Conservation (phyloP, 2,888 invertebrate genomes). For the Empis livida region DNA sequence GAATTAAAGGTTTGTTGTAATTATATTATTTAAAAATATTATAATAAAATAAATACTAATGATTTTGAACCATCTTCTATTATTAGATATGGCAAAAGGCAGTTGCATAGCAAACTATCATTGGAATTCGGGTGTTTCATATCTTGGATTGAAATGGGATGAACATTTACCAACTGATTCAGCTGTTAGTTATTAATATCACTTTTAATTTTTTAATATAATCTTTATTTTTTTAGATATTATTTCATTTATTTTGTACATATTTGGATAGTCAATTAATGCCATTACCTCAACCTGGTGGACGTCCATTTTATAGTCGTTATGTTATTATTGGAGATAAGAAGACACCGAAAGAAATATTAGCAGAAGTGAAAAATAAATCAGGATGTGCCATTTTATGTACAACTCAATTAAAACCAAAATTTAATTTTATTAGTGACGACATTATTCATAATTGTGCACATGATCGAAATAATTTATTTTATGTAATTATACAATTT, state of each 20-base stretch:
- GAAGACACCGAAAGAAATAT: conserved; percentile 29
- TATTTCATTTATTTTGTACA: conserved; percentile 72
- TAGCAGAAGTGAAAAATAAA: conserved; percentile 31
- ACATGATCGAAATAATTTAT: conserved; percentile 76
- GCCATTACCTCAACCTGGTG: conserved; percentile 51
- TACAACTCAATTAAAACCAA: conserved; percentile 30
- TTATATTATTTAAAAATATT: not conserved
- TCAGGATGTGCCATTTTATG: conserved; percentile 34
- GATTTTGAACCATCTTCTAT: too few relatives aligned
- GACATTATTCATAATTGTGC: conserved; percentile 54
- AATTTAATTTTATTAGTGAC: conserved; percentile 39
- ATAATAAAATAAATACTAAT: not conserved
- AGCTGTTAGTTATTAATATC: conserved; percentile 41
- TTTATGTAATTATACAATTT: conserved; percentile 74
- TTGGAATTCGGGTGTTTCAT: conserved; percentile 71
- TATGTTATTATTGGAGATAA: conserved; percentile 36
- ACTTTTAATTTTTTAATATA: conserved; percentile 1
- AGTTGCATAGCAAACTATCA: conserved; percentile 80
- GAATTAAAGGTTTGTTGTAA: conserved; percentile 46
- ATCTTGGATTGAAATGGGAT: conserved; percentile 66
- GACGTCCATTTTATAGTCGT: conserved; percentile 45
- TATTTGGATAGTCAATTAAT: conserved; percentile 76
- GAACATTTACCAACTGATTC: conserved; percentile 77
- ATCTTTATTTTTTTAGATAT: conserved; percentile 41
- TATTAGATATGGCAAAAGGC: conserved; percentile 63